Evolutionary conservation across 64 coral and sea anemone species (phyloP).

Genomic region (Stylophora pistillata): DNA sequence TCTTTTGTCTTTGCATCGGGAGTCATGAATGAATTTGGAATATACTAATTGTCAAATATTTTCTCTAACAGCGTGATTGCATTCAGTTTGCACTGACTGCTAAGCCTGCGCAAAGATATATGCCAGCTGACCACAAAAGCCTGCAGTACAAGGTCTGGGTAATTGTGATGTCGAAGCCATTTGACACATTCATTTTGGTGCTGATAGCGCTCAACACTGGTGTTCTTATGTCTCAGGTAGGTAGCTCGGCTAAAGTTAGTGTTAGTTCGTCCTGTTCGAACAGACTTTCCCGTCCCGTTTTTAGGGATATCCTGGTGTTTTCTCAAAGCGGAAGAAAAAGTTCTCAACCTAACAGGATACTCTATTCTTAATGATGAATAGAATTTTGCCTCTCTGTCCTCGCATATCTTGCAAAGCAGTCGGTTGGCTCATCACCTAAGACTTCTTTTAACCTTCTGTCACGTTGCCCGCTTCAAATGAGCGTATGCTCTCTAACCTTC

Average conservation of each 20-base stretch:
- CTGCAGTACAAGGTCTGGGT: slow-evolving; percentile 84
- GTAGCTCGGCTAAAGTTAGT: neutral
- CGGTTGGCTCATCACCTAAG: too few relatives aligned
- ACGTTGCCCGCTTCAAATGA: neutral
- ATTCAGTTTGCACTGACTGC: slow-evolving; percentile 87
- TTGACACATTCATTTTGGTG: slow-evolving; percentile 93
- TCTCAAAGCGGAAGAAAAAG: too few relatives aligned
- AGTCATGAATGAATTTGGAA: neutral
- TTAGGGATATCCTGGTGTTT: too few relatives aligned
- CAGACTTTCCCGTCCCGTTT: too few relatives aligned
- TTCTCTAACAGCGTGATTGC: slow-evolving; percentile 79
- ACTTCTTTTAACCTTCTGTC: neutral
- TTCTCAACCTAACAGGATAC: too few relatives aligned
- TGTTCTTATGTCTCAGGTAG: slow-evolving; percentile 92
- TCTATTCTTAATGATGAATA: too few relatives aligned
- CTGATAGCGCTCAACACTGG: slow-evolving; percentile 87
- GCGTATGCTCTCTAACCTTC: neutral
- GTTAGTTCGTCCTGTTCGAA: too few relatives aligned
- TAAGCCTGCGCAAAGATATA: slow-evolving; percentile 84
- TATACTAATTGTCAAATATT: neutral
- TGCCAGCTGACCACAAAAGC: slow-evolving; percentile 79
- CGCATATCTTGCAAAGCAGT: too few relatives aligned
- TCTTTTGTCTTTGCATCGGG: neutral
- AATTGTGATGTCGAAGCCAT: slow-evolving; percentile 78
- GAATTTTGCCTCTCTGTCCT: too few relatives aligned